A percentile compares a stretch with the other conserved stretches of the same genome.
Evolutionary conservation across 1,140 invertebrate species (phyloP).

Genomic region (Amphibalanus amphitrite): DNA sequence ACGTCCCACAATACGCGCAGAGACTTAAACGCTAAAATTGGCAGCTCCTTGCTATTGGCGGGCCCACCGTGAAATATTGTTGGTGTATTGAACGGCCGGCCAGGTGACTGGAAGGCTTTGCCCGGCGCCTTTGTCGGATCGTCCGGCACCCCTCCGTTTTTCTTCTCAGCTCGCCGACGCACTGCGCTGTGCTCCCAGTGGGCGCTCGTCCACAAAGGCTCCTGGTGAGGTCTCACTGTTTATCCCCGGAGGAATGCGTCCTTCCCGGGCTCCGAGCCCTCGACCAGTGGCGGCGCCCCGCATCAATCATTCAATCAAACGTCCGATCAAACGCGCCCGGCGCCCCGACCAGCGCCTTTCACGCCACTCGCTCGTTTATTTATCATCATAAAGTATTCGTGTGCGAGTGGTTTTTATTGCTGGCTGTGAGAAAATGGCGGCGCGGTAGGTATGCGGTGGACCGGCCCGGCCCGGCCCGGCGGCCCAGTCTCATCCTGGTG

Average conservation of each 20-base stretch:
- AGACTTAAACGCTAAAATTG: conserved; percentile 1
- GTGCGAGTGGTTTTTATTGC: neutral
- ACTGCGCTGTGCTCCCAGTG: no score
- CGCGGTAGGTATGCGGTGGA: no score
- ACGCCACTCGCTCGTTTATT: neutral
- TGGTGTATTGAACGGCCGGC: neutral
- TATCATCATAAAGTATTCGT: neutral
- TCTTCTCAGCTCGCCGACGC: no score
- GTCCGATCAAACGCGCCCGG: neutral
- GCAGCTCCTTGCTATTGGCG: neutral
- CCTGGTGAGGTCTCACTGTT: neutral
- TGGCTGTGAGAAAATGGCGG: neutral
- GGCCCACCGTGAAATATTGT: neutral
- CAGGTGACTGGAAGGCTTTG: neutral
- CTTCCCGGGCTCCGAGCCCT: neutral
- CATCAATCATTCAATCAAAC: conserved; percentile 2
- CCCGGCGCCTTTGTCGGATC: neutral
- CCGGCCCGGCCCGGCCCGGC: no score
- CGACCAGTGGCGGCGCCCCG: neutral
- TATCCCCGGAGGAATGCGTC: neutral
- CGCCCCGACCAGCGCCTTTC: neutral
- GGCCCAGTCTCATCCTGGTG: no score
- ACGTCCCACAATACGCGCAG: neutral
- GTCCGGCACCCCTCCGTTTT: no score
- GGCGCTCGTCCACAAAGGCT: neutral